These are phyloP conservation scores for Calyptomena viridis DNA, from an alignment of 2,113 vertebrate genomes.

Conservation along the genomic window DNA sequence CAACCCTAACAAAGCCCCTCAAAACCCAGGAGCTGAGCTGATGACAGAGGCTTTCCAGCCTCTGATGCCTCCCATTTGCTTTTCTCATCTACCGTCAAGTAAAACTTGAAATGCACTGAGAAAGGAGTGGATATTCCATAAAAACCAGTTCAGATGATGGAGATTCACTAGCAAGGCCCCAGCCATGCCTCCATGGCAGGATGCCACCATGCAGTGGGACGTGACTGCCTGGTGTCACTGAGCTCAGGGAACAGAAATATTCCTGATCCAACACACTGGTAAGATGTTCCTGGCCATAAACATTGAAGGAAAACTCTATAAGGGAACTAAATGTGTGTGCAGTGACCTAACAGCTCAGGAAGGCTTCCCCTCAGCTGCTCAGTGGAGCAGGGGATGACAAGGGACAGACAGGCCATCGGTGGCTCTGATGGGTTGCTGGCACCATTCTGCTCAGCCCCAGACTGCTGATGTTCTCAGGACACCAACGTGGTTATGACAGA, in stretches of 20 bases:
- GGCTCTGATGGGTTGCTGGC: fast-evolving
- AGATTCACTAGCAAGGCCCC: fast-evolving
- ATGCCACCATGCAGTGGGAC: background rate
- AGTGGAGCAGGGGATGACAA: background rate
- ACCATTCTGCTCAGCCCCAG: fast-evolving
- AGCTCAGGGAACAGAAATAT: background rate
- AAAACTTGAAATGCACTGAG: background rate
- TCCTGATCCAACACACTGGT: background rate
- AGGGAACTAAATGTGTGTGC: background rate
- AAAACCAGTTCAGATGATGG: background rate
- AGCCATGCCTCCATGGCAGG: fast-evolving
- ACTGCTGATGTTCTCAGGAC: background rate
- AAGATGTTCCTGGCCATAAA: background rate
- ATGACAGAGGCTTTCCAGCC: background rate
- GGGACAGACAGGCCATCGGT: fast-evolving
- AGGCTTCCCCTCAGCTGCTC: background rate
- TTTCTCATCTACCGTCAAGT: background rate
- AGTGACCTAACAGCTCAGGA: background rate
- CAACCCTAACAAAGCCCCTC: background rate
- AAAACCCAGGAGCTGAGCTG: background rate
- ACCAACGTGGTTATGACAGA: fast-evolving
- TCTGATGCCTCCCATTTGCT: background rate
- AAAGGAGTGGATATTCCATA: background rate
- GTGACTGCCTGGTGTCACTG: background rate
- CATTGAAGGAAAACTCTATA: background rate